A percentile compares a stretch with the other conserved stretches of the same genome.
Evolutionary conservation across 2,113 vertebrate genomes (phyloP).

Genomic region (Microtus pennsylvanicus): DNA sequence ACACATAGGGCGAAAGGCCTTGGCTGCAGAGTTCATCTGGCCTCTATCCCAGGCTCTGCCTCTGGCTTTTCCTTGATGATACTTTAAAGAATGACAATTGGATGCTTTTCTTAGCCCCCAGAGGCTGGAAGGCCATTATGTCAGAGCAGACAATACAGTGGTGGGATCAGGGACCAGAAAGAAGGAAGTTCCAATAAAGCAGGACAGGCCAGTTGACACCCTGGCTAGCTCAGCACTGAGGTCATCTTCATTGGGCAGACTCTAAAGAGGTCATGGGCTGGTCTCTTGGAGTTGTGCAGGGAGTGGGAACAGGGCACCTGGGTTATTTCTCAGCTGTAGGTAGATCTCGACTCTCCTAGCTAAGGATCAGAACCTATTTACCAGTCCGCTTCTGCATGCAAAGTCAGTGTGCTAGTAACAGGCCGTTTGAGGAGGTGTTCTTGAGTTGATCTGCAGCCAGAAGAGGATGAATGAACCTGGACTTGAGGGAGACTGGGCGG

Average conservation of each 20-base stretch:
- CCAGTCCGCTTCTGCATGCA: neutral
- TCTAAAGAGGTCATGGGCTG: neutral
- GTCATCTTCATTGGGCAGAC: neutral
- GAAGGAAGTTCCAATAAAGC: neutral
- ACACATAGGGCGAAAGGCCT: neutral
- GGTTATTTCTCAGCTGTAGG: neutral
- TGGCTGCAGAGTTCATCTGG: neutral
- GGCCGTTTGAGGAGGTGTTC: neutral
- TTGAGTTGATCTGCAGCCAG: neutral
- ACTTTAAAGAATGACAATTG: slow-evolving; percentile 11
- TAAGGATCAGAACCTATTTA: neutral
- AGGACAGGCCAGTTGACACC: neutral
- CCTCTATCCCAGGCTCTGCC: neutral
- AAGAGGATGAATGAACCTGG: neutral
- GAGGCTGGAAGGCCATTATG: neutral
- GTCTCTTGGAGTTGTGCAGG: neutral
- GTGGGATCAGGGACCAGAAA: neutral
- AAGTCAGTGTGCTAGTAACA: neutral
- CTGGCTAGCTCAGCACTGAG: neutral
- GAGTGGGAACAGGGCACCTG: neutral
- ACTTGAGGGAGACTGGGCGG: fast-evolving
- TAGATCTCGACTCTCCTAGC: neutral
- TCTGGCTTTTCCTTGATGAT: slow-evolving; percentile 43
- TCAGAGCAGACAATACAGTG: neutral
- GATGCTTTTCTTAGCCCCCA: slow-evolving; percentile 11